phyloP scores from a whole-genome alignment of 2,797 vertebrate genomes.

The Hemitrygon akajei region DNA sequence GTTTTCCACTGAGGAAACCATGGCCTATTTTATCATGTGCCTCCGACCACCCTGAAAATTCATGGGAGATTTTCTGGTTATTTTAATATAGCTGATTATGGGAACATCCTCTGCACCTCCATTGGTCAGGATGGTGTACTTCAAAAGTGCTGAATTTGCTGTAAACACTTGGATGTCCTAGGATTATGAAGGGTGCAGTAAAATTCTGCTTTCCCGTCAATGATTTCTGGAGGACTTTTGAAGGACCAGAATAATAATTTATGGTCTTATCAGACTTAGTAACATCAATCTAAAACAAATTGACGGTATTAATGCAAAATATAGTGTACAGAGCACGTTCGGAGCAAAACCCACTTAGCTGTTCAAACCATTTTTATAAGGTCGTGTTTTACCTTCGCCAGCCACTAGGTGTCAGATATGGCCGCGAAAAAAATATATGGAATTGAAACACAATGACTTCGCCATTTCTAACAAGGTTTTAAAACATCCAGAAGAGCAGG shows the following conservation, averaged over 20 bases:
- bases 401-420: not conserved
- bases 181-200: not conserved
- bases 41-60: too few relatives aligned
- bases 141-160: not conserved
- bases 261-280: not conserved
- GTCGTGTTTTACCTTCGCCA: not conserved
- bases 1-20: too few relatives aligned
- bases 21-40: too few relatives aligned
- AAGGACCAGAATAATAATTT: not conserved
- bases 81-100: too few relatives aligned
- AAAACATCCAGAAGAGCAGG: not conserved
- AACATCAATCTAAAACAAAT: not conserved
- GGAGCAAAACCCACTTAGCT: not conserved
- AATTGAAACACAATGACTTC: not conserved
- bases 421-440: not conserved
- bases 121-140: not conserved
- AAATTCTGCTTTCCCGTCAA: not conserved
- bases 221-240: not conserved
- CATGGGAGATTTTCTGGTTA: too few relatives aligned
- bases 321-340: not conserved
- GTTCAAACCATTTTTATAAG: not conserved
- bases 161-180: not conserved
- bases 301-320: not conserved
- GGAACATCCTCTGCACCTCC: not conserved
- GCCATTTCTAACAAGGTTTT: not conserved